Percentiles rank a stretch among this genome's conserved stretches.
phyloP scores from a whole-genome alignment of 1,140 invertebrate genomes.

The Aphaenogaster rudis region DNA sequence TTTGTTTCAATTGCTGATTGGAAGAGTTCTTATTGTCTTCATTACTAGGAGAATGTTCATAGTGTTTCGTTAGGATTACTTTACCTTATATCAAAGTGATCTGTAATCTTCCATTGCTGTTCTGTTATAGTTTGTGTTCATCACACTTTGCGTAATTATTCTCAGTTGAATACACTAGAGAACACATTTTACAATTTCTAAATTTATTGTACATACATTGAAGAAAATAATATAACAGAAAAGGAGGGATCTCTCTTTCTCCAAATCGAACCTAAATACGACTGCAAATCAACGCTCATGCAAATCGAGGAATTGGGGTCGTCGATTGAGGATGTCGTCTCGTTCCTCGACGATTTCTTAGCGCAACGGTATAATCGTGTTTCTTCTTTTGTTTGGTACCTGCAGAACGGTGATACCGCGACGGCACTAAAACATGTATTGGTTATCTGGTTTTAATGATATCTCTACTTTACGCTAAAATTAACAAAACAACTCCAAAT shows the following conservation, averaged over 20 bases:
- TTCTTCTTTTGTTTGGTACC: conserved; percentile 28
- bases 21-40: neutral
- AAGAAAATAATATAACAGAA: neutral
- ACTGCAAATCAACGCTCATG: conserved; percentile 22
- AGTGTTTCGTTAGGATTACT: neutral
- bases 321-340: conserved; percentile 47
- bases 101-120: neutral
- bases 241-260: neutral
- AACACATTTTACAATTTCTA: neutral
- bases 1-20: neutral
- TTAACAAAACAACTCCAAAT: neutral
- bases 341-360: conserved; percentile 25
- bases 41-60: neutral
- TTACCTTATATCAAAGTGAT: neutral
- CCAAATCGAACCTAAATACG: neutral
- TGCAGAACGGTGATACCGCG: neutral
- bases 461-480: neutral
- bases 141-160: neutral
- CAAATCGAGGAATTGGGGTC: conserved; percentile 54
- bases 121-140: neutral
- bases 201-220: neutral
- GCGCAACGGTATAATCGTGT: conserved; percentile 41
- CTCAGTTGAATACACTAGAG: neutral
- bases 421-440: conserved; percentile 15
- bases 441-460: neutral